Evolutionary conservation across 2,113 vertebrate species (phyloP), one percentile per base, ranked within the genome.

Genomic region (Corvus hawaiiensis): DNA sequence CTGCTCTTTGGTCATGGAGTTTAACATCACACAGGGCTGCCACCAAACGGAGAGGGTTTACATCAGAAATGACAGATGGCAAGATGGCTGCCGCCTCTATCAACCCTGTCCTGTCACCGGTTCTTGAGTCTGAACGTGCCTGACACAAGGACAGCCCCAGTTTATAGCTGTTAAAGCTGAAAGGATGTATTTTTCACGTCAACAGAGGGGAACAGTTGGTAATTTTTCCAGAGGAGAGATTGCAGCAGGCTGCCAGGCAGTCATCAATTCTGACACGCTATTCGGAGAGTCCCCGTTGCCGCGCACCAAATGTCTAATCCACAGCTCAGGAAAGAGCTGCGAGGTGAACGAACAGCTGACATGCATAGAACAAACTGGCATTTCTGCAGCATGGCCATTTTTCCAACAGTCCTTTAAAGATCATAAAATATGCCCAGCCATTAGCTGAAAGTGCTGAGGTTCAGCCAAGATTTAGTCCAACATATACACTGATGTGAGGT

Each of bases 181-280:
- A 94, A 89, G 81, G 78, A 80, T 76, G 62, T 28, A 84, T 86
- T 97, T 93, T 96, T 94, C 81, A 71, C 61, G 81, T 89, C 95
- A 95, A 35, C 49, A 61, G 81, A 82, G 72, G 0, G 2, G 84
- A 96, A 86, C 30, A 69, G 77, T 91, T 84, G 75, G 78, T 68
- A 74, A 62, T 86, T 93, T 96, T 95, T 94, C 74, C 92, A 84
- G 77, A 74, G 87, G 54, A 87, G 71, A 62, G 68, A 92, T 68
- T 88, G 85, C 28, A 96, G 83, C 56, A 93, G 82, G 49, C 48
- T 93, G 92, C 93, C 71, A 95, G 49, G 71, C 89, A 94, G 81
- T 27, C 78, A 13, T 93, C 64, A 83, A 0, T 84, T 89, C 55
- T 87, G 86, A 84, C 66, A 87, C 0, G 0, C 28, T 35, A 8